A percentile compares a stretch with the other conserved stretches of the same genome.
Conservation (phyloP, 2,797 vertebrate genomes). For the Hyperoplus immaculatus region DNA sequence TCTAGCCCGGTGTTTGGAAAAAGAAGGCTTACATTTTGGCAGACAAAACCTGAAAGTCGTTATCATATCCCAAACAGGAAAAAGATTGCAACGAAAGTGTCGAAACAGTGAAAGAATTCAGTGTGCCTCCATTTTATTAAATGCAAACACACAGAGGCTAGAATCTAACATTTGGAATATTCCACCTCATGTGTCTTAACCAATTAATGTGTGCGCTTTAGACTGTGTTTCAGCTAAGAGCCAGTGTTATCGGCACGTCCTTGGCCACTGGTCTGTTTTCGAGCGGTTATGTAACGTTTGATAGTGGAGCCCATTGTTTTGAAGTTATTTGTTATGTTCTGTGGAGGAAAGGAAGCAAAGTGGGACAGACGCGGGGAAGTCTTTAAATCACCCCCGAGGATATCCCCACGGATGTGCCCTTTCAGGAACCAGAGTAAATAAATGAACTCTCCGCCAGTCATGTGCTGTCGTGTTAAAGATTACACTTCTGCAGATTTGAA, state of each 20-base stretch:
- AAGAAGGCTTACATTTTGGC: background rate
- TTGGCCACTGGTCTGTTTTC: conserved; percentile 43
- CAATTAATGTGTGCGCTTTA: background rate
- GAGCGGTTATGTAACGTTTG: conserved; percentile 42
- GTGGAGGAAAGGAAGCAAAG: conserved; percentile 47
- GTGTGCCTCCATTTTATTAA: background rate
- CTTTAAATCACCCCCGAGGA: conserved; percentile 1
- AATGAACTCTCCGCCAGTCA: background rate
- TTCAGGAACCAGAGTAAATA: conserved; percentile 23
- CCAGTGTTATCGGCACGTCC: conserved; percentile 25
- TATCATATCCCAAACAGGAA: background rate
- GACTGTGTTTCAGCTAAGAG: background rate
- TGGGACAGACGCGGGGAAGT: conserved; percentile 33
- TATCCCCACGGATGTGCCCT: conserved; percentile 29
- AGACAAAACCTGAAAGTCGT: background rate
- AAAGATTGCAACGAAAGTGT: background rate
- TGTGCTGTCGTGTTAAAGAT: conserved; percentile 8
- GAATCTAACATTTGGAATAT: background rate
- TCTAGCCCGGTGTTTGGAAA: background rate
- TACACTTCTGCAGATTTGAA: background rate
- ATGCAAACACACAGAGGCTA: background rate
- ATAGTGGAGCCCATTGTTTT: conserved; percentile 61
- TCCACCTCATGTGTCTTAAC: background rate
- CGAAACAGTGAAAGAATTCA: background rate
- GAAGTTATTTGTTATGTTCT: conserved; percentile 21